Evolutionary conservation across 2,888 invertebrate genomes (phyloP).

Genomic region (Lordiphosa fenestrarum): DNA sequence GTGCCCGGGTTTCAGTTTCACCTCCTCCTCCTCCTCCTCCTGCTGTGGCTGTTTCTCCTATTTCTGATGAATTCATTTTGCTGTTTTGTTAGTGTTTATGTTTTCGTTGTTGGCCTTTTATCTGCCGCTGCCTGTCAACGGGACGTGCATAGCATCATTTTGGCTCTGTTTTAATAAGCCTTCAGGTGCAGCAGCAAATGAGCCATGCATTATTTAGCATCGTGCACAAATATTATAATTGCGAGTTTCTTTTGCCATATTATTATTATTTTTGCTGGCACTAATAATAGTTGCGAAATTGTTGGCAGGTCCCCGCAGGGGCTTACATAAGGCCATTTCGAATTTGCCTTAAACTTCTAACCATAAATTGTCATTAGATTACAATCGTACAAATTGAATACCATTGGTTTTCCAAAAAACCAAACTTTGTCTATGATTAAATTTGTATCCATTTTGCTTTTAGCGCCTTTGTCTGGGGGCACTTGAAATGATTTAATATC

Average conservation of each 20-base stretch:
- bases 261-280: constrained; percentile 6
- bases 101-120: constrained; percentile 17
- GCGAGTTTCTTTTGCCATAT: constrained; percentile 29
- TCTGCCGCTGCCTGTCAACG: constrained; percentile 7
- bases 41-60: constrained; percentile 1
- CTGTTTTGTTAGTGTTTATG: constrained; percentile 27
- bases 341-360: too few relatives aligned
- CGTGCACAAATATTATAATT: constrained; percentile 47
- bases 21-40: not conserved
- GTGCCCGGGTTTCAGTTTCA: constrained; percentile 14
- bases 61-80: constrained; percentile 33
- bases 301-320: constrained; percentile 2
- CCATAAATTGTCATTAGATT: too few relatives aligned
- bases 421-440: too few relatives aligned
- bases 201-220: constrained; percentile 68
- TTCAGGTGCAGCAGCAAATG: constrained; percentile 73
- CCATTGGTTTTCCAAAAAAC: too few relatives aligned
- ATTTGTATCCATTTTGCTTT: constrained; percentile 30
- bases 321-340: not conserved
- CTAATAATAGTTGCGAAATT: constrained; percentile 3
- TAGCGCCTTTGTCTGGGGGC: constrained; percentile 32
- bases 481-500: constrained; percentile 35
- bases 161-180: constrained; percentile 59
- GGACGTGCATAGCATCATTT: too few relatives aligned
- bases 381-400: too few relatives aligned